Percentiles rank a stretch among this genome's conserved stretches.
Evolutionary conservation across 2,888 invertebrate species (phyloP).

Genomic region (Didymodactylos carnosus): DNA sequence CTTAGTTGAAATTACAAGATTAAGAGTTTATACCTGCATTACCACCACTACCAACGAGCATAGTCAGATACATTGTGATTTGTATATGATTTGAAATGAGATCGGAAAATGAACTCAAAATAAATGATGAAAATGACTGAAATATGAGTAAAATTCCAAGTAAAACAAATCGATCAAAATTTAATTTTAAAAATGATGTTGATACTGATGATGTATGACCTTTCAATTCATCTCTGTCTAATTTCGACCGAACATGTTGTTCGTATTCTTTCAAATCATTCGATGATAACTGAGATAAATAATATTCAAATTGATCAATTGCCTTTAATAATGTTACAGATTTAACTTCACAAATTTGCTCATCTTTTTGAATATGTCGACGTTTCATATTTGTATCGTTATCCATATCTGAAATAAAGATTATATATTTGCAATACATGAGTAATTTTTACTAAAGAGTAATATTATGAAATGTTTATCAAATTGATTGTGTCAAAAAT

Average conservation of each 20-base stretch:
- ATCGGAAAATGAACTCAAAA: neutral
- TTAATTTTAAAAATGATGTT: neutral
- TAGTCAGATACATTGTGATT: neutral
- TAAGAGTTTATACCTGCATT: no score
- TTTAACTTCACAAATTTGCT: no score
- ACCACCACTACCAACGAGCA: neutral
- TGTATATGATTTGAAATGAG: neutral
- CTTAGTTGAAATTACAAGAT: no score
- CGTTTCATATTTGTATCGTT: no score
- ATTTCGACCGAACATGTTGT: neutral
- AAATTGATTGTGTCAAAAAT: no score
- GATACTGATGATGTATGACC: no score
- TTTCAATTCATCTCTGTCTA: neutral
- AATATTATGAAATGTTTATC: no score
- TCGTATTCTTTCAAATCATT: neutral
- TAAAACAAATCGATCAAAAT: neutral
- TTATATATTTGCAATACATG: no score
- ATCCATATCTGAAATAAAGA: no score
- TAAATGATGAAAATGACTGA: neutral
- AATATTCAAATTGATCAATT: neutral
- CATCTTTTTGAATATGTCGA: no score
- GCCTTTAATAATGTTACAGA: no score
- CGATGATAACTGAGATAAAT: neutral
- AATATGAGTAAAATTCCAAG: neutral
- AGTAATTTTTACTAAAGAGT: no score